Evolutionary conservation across 2,888 invertebrate genomes (phyloP), one percentile per base, ranked within the genome.

Genomic region (Hypena proboscidalis): DNA sequence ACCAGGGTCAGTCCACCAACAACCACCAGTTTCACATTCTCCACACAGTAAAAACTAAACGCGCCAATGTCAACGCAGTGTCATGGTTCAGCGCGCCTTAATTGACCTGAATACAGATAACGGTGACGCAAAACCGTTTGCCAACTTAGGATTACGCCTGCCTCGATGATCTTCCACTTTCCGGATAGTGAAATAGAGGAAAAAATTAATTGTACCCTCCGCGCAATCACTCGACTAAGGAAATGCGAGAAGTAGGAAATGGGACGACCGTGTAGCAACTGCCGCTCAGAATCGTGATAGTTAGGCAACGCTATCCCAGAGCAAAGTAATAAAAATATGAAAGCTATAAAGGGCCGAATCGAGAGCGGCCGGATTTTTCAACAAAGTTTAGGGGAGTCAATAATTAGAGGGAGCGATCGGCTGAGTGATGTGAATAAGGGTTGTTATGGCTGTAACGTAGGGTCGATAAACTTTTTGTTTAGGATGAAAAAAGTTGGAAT

Each of bases 331-430:
- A 83, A 83, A 83, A 87, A 83, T 81, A 83, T 78, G 75, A 70
- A 69, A 77, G 77, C 74, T 73, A 78, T 81, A 79, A 81, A 83
- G 75, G 74, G 75, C 74, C 66, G 75, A 76, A 77, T 75, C 57
- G 77, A 76, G 79, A 82, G 74, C 74, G 74, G 73, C 71, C 62
- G 53, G 37, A 47, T 55, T 65, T 64, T 61, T 80, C 74, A 77
- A 82, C 77, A 78, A 85, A 87, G 76, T 87, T 86, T 84, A 83
- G 88, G 90, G 89, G 88, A 87, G 85, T 83, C 79, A 83, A 88
- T 89, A 88, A 89, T 89, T 88, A 83, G 83, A 86, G 90, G 89
- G 89, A 84, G 85, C 85, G 83, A 84, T 80, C 73, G 77, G 74
- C 74, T 72, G 80, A 83, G 74, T 79, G 79, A 73, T 85, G 78